phyloP scores from a whole-genome alignment of 1,140 invertebrate species.

The Laupala kohalensis region DNA sequence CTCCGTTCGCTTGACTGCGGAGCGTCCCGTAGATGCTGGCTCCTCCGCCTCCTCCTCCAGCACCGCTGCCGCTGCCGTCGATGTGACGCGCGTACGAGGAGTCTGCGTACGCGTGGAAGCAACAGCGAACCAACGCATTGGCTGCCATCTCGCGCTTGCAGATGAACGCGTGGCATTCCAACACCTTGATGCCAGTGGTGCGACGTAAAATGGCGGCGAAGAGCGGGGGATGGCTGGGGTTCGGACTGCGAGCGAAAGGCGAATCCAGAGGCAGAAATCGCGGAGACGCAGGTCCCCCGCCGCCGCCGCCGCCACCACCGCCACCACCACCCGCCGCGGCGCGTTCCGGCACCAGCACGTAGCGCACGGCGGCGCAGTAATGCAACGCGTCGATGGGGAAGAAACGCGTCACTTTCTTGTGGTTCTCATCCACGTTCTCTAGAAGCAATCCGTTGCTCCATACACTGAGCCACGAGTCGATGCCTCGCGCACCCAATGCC shows the following conservation, averaged over 20 bases:
- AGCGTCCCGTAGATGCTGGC: conserved; percentile 35
- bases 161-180: conserved; percentile 98
- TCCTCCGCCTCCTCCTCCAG: conserved; percentile 38
- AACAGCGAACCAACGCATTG: conserved; percentile 84
- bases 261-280: conserved; percentile 93
- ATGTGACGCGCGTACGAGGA: conserved; percentile 79
- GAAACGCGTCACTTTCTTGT: conserved; percentile 87
- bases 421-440: conserved; percentile 92
- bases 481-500: conserved; percentile 70
- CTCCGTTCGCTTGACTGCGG: conserved; percentile 25
- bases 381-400: conserved; percentile 94
- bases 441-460: conserved; percentile 92
- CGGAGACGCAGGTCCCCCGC: conserved; percentile 39
- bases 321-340: conserved; percentile 32
- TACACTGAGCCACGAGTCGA: conserved; percentile 94
- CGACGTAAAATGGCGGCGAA: conserved; percentile 92
- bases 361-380: conserved; percentile 91
- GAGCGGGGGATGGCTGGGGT: conserved; percentile 80
- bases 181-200: conserved; percentile 94
- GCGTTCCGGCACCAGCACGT: conserved; percentile 43
- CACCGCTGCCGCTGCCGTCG: conserved; percentile 45
- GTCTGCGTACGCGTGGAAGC: conserved; percentile 90
- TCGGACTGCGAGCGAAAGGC: conserved; percentile 81
- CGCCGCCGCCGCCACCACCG: conserved; percentile 30
- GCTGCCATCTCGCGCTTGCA: conserved; percentile 90